phyloP scores from a whole-genome alignment of 2,113 vertebrate genomes.

The Acanthisitta chloris region DNA sequence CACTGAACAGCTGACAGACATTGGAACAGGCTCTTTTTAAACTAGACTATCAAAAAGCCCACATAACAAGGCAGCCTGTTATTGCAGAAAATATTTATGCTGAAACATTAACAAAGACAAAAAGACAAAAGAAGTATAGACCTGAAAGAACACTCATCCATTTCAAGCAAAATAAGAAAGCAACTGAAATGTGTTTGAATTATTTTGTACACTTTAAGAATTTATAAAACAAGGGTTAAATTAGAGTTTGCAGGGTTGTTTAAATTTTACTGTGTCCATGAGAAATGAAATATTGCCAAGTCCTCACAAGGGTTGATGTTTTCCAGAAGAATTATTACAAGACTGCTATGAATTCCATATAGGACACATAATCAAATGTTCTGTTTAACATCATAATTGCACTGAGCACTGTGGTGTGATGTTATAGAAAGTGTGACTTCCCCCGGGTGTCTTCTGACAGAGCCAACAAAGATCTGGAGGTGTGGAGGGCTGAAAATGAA shows the following conservation, averaged over 20 bases:
- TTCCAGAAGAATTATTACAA: slow-evolving; percentile 28
- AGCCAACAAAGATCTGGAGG: background rate
- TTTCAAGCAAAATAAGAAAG: background rate
- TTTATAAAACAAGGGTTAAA: slow-evolving; percentile 10
- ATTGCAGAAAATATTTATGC: background rate
- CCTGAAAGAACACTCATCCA: background rate
- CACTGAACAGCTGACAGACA: background rate
- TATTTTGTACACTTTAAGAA: background rate
- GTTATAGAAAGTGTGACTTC: background rate
- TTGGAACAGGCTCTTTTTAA: background rate
- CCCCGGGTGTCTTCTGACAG: background rate
- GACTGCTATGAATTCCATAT: background rate
- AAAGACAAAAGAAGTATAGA: background rate
- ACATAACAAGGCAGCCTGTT: background rate
- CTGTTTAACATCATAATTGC: slow-evolving; percentile 21
- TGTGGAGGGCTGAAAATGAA: background rate
- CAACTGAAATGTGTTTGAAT: background rate
- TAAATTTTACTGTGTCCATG: background rate
- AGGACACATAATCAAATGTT: background rate
- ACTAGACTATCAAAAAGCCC: background rate
- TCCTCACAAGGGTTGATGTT: background rate
- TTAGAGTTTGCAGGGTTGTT: background rate
- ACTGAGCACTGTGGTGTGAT: background rate
- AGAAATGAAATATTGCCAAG: background rate
- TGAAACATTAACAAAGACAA: too few species aligned